Conservation (phyloP, 2,113 vertebrate genomes). For the Crocuta crocuta region DNA sequence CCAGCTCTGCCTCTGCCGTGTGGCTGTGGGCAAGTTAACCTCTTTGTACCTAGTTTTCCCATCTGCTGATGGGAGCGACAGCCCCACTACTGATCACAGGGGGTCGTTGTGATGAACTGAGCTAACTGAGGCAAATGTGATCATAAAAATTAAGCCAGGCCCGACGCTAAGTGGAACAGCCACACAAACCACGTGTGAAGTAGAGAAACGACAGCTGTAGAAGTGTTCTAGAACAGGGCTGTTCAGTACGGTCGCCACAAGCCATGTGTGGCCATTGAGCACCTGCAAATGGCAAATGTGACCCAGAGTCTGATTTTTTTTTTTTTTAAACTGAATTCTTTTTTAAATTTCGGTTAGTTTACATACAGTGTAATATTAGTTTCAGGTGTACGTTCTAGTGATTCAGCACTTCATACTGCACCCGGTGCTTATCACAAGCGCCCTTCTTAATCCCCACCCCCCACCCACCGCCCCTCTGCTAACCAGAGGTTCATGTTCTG, state of each 20-base stretch:
- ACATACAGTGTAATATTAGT: not conserved
- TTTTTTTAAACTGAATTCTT: not conserved
- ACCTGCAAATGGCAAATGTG: not conserved
- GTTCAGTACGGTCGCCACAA: not conserved
- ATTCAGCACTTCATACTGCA: not conserved
- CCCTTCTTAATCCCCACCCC: not conserved
- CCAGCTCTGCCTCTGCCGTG: not conserved
- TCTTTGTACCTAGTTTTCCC: not conserved
- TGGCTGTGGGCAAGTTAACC: slow-evolving; percentile 40
- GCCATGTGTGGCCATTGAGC: not conserved
- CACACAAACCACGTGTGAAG: not conserved
- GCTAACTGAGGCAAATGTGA: not conserved
- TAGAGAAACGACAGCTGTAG: not conserved
- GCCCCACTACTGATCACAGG: fast-evolving
- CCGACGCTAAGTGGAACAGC: not conserved
- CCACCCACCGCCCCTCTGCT: not conserved
- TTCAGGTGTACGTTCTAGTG: not conserved
- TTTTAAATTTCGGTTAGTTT: not conserved
- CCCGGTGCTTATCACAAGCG: not conserved
- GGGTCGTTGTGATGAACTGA: not conserved
- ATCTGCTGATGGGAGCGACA: not conserved
- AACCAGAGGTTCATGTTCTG: not conserved
- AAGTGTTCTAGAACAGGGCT: not conserved
- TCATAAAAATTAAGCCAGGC: not conserved
- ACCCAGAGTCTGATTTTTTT: not conserved